Evolutionary conservation across 2,888 invertebrate genomes (phyloP), one percentile per base, ranked within the genome.

Genomic region (Argyresthia goedartella): DNA sequence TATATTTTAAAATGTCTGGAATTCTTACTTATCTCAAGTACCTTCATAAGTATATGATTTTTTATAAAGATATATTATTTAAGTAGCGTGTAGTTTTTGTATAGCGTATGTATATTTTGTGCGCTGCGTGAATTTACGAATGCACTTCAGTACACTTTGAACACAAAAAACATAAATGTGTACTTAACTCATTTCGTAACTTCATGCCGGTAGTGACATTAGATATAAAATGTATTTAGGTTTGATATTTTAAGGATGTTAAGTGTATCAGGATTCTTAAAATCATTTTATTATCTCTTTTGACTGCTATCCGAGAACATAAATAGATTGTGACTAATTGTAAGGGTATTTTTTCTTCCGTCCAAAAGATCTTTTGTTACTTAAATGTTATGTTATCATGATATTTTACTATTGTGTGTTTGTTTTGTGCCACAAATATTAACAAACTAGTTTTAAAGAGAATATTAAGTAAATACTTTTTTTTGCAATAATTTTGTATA

Each of bases 351-450:
- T 66, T 66, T 61, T 76, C 77, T 72, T 81, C 82, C 82, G 82
- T 82, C 82, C 82, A 82, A 73, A 77, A 64, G 49, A 42, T 51
- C 61, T 56, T 58, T 56, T 67, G 67, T 61, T 67, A 68, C 64
- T 65, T 66, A 66, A 52, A 44, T 66, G 59, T n/a, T n/a, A 67
- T 72, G 59, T 63, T 59, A 67, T 67, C 58, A 63, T 63, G 33
- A 45, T 54, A 47, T 53, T 50, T 58, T 52, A 53, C 55, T 56
- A 54, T 33, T 25, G 42, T 53, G 14, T 11, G 10, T 25, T 45
- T 34, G 50, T 52, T 53, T 54, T 54, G 44, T 44, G 14, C 14
- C 15, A 44, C n/a, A 44, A 44, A 44, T 14, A 44, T 44, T 44
- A n/a, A 44, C 14, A 44, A 9, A 14, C 14, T 44, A 3, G 39